Conservation (phyloP, 2,888 invertebrate genomes). For the Myopa testacea region DNA sequence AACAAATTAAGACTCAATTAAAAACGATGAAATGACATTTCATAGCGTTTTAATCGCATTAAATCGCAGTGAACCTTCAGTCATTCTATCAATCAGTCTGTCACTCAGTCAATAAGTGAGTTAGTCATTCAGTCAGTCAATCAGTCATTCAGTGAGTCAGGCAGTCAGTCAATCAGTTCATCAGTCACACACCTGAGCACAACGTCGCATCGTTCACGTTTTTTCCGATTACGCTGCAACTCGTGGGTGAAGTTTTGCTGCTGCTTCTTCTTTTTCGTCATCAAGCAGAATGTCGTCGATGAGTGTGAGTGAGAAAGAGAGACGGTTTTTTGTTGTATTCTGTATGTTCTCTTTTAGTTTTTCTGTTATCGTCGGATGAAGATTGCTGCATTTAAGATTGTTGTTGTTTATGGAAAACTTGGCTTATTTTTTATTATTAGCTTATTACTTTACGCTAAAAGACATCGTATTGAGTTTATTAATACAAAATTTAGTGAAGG, state of each 20-base stretch:
- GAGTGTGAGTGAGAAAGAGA: too few species aligned
- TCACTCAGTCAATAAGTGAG: constrained; percentile 59
- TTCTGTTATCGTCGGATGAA: not conserved
- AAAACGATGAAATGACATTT: constrained; percentile 61
- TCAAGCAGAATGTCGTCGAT: too few species aligned
- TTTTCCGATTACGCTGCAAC: too few species aligned
- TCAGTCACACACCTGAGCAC: not conserved
- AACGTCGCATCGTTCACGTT: too few species aligned
- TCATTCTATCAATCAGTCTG: too few species aligned
- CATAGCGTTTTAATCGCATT: constrained; percentile 59
- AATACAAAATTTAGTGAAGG: constrained; percentile 33
- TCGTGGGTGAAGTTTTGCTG: too few species aligned
- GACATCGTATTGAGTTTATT: constrained; percentile 57
- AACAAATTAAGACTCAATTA: constrained; percentile 19
- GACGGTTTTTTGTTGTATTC: not conserved
- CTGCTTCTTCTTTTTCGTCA: too few species aligned
- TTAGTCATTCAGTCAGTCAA: constrained; percentile 53
- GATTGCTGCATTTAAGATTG: not conserved
- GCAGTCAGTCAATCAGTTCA: not conserved
- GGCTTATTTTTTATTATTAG: constrained; percentile 18
- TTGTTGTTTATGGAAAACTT: constrained; percentile 35
- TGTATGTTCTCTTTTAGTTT: not conserved
- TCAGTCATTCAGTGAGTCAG: constrained; percentile 61
- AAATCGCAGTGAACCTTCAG: too few species aligned
- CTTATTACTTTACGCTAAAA: constrained; percentile 54